Conservation (phyloP, 2,888 invertebrate genomes). For the Drosophila putrida region DNA sequence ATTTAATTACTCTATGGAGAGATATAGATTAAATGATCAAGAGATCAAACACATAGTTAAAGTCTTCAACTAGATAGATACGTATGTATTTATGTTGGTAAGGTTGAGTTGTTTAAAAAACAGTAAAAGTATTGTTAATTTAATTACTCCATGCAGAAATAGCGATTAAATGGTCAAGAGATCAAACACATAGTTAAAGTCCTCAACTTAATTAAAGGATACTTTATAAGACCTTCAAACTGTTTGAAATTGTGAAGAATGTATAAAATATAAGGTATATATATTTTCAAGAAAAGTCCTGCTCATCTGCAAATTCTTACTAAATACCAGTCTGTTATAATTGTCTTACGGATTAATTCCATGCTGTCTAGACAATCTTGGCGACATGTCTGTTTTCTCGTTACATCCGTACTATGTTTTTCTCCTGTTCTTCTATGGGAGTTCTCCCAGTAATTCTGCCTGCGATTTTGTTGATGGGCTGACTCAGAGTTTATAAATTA, state of each 20-base stretch:
- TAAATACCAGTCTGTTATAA: constrained; percentile 2
- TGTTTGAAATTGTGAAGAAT: no score
- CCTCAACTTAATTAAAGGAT: neutral
- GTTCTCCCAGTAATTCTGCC: neutral
- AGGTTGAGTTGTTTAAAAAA: neutral
- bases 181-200: no score
- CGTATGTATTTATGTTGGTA: neutral
- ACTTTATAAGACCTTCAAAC: no score
- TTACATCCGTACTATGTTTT: neutral
- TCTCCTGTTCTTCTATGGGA: neutral
- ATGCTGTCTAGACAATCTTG: constrained; percentile 65
- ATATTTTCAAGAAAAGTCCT: no score
- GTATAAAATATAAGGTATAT: neutral
- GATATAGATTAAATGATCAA: no score
- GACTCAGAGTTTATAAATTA: constrained; percentile 75
- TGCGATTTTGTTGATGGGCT: constrained; percentile 34
- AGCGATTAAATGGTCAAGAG: no score
- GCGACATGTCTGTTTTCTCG: constrained; percentile 38
- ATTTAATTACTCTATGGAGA: no score
- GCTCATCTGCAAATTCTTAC: neutral
- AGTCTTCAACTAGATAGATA: no score
- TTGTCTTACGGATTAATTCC: constrained; percentile 35
- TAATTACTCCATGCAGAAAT: no score
- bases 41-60: no score
- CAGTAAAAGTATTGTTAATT: neutral